Evolutionary conservation across 1,140 invertebrate species (phyloP), one percentile per base, ranked within the genome.

Genomic region (Brachionus angularis): DNA sequence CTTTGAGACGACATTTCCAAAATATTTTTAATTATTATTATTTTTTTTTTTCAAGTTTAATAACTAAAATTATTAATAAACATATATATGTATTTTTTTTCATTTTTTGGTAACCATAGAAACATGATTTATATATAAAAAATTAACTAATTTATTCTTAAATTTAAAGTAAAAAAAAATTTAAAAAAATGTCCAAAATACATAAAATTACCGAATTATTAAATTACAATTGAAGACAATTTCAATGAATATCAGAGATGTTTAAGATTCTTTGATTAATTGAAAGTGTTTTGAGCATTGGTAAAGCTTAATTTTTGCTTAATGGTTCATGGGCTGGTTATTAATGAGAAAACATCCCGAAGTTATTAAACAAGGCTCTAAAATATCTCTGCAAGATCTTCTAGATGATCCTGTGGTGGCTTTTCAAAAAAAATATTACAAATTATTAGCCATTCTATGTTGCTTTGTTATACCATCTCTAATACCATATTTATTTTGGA

Each of bases 301-400:
- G n/a, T n/a, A n/a, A n/a, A n/a, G 93, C 2, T 95, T 97, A 82
- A 96, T 98, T 84, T 97, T 97, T 81, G 86, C 93, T 0, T 94
- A 97, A n/a, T n/a, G n/a, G n/a, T n/a, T n/a, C 77, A 85, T 96
- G 64, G 94, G 94, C 5, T 97, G 94, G 94, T 82, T 97, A 39
- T 79, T 96, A 29, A 88, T 89, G 72, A 78, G 86, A 71, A 96
- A 97, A 81, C 93, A 96, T 79, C 90, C 91, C 0, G 88, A 93
- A 61, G 88, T 96, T 12, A 91, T 86, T 74, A 83, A 83, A 62
- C 94, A 94, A 77, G 93, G 94, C 58, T 88, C 89, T 76, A 84
- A 85, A 58, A 85, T 97, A 16, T 91, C 96, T 78, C 74, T 96
- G 25, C 88, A 86, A 31, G 95, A 98, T 81, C 82, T 98, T n/a